phyloP scores from a whole-genome alignment of 2,888 invertebrate species.

The Ectemnius lituratus region DNA sequence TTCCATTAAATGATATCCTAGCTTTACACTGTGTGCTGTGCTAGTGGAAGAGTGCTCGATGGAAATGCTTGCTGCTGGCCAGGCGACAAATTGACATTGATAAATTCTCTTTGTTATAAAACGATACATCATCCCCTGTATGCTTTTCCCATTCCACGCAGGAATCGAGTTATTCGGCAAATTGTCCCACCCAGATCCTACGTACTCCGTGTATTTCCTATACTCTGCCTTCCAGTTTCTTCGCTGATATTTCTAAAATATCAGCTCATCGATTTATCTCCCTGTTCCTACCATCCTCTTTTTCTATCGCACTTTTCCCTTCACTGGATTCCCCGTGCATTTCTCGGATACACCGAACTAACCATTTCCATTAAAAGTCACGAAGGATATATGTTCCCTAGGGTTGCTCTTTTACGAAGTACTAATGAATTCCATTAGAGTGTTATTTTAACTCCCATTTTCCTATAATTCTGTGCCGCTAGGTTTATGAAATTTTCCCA shows the following conservation, averaged over 20 bases:
- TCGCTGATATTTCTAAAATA: not conserved
- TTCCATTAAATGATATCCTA: too few relatives aligned
- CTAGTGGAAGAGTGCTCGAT: slow-evolving; percentile 1
- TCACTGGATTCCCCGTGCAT: too few relatives aligned
- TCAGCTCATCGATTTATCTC: not conserved
- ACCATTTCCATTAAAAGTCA: too few relatives aligned
- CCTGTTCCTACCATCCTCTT: not conserved
- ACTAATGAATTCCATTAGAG: too few relatives aligned
- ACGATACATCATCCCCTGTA: slow-evolving; percentile 62
- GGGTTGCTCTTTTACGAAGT: too few relatives aligned
- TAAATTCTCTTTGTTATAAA: slow-evolving; percentile 68
- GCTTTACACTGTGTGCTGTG: not conserved
- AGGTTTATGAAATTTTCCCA: too few relatives aligned
- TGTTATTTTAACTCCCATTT: too few relatives aligned
- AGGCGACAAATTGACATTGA: slow-evolving; percentile 69
- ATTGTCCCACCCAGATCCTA: slow-evolving; percentile 32
- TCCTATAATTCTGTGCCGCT: too few relatives aligned
- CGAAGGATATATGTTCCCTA: too few relatives aligned
- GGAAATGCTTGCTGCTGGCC: slow-evolving; percentile 23
- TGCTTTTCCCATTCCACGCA: slow-evolving; percentile 20
- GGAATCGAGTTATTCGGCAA: slow-evolving; percentile 56
- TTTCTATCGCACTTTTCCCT: too few relatives aligned
- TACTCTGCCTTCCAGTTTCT: not conserved
- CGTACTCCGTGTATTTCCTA: not conserved
- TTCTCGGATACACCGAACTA: too few relatives aligned